Evolutionary conservation across 2,113 vertebrate species (phyloP), one percentile per base, ranked within the genome.

Genomic region (Blennius ocellaris): DNA sequence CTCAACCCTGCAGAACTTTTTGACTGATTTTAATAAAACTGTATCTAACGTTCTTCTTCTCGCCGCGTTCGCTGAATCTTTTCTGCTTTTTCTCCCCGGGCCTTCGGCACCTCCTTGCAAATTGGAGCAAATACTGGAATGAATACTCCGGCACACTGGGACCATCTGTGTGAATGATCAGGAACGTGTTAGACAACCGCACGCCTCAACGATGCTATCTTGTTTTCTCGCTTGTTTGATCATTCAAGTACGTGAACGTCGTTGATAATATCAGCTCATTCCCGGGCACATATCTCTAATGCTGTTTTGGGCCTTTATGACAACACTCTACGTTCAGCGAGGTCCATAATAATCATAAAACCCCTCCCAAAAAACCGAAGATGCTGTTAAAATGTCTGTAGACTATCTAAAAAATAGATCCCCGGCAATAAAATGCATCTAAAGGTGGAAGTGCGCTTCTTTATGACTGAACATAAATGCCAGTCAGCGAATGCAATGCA

Each of bases 371-470:
- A 30, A 30, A 30, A 30, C 21, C 69, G 49, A 54, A 36, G 16
- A 39, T 36, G 38, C 45, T 40, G 49, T 73, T 78, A 64, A 53
- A 71, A 59, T 82, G 52, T 73, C 51, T 15, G 61, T 8, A 62
- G 41, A 53, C 15, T 53, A 6, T 54, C 48, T 21, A 52, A 68
- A 79, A 76, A 80, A 76, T 63, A 45, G 65, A 76, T 62, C 64
- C 55, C 40, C n/a, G 39, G 59, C 63, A 81, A 77, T 83, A 61
- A 69, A 76, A 77, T 61, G 39, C 66, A 75, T 75, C 17, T 36
- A 78, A 85, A 84, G 73, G 73, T 73, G 58, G 43, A 39, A 63
- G 47, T 36, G 41, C 37, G 73, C 76, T 56, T 70, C 67, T 81
- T 82, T 80, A 73, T 48, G 67, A 44, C 30, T 61, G 8, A 14